Evolutionary conservation across 2,113 vertebrate species (phyloP).

Genomic region (Actenoides hombroni): DNA sequence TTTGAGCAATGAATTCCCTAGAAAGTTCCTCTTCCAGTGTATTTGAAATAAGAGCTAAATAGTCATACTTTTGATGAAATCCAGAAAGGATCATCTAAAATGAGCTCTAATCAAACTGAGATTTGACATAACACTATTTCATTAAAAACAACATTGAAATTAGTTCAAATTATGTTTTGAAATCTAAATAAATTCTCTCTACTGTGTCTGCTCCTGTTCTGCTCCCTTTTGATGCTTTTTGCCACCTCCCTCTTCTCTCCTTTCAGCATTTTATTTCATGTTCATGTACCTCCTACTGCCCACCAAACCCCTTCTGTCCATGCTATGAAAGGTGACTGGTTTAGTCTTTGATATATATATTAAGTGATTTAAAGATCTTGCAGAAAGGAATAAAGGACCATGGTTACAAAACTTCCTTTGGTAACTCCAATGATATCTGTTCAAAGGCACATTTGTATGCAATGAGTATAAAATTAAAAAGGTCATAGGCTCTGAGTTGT

Average conservation of each 20-base stretch:
- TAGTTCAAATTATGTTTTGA: background rate
- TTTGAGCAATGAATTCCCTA: background rate
- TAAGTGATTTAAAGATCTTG: background rate
- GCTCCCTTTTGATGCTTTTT: background rate
- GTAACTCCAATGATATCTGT: background rate
- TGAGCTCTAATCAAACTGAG: background rate
- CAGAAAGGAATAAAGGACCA: background rate
- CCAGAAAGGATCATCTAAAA: background rate
- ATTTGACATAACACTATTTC: background rate
- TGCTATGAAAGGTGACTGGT: background rate
- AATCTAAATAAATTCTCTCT: background rate
- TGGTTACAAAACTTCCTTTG: background rate
- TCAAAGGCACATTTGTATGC: background rate
- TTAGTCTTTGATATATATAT: background rate
- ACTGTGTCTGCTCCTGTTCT: background rate
- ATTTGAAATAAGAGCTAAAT: background rate
- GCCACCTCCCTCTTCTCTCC: background rate
- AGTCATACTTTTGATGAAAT: background rate
- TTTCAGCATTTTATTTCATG: background rate
- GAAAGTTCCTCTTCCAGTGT: background rate
- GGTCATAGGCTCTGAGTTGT: background rate
- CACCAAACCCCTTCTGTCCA: background rate
- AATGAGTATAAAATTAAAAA: background rate
- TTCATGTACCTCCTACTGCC: background rate
- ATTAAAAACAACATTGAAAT: background rate